Evolutionary conservation across 2,113 vertebrate species (phyloP), one percentile per base, ranked within the genome.

Genomic region (Acrocephalus arundinaceus): DNA sequence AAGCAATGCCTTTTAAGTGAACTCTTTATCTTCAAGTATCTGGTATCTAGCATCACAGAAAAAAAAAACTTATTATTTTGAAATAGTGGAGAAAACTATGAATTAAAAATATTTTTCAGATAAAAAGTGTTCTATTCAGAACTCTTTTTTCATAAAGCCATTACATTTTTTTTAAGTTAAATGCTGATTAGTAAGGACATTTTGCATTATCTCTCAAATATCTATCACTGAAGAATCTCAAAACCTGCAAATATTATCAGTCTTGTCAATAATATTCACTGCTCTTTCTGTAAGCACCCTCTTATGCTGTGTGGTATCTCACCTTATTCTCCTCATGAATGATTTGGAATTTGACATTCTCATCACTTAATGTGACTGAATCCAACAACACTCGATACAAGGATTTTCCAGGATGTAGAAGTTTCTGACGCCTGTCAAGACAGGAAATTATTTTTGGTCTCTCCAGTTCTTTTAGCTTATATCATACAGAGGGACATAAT

Each of bases 351-450:
- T 85, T 96, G 19, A 98, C 98, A 66, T 94, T 98, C n/a, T 95
- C 97, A 90, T 98, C 97, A 65, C 95, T 98, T 88, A 98, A 84
- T 6, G 93, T 97, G 89, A 99, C 83, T 49, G 98, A 98, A 72
- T 99, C 98, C 93, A 99, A 70, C 65, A 98, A 96, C 18, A 97
- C 98, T 63, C 11, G 91, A 90, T 99, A 98, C 24, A 96, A 96
- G 68, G 97, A 96, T 66, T 97, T 87, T 74, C 92, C 98, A 54
- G 98, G 97, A 58, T 76, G 93, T 51, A 97, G 95, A 70, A 93
- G 87, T 93, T 98, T 99, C 97, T 99, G 99, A 74, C 98, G 98
- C 93, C 99, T 99, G 67, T 27, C 66, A 70, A 94, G 58, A 97
- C 3, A 73, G 37, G 95, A 62, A 51, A 83, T 27, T 67, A 61